phyloP scores from a whole-genome alignment of 2,888 invertebrate species.

The Pristionchus exspectatus region DNA sequence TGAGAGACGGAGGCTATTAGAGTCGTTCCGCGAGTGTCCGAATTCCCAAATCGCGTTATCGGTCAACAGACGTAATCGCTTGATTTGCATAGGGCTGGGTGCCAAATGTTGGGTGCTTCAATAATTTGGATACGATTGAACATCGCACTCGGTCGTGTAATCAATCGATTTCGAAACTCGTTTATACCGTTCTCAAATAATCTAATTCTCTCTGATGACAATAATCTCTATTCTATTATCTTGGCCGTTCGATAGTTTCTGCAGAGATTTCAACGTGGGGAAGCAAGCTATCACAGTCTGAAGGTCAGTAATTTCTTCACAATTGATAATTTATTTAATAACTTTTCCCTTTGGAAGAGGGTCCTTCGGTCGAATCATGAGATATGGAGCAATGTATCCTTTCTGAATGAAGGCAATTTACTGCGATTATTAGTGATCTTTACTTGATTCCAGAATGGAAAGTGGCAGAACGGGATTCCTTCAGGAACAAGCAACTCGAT shows the following conservation, averaged over 20 bases:
- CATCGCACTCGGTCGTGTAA: not conserved
- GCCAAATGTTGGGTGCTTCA: not conserved
- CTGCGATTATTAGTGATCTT: too few species aligned
- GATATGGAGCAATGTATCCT: not conserved
- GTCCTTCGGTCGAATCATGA: constrained; percentile 38
- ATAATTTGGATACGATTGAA: too few species aligned
- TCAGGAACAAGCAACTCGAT: not conserved
- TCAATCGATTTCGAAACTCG: constrained; percentile 21
- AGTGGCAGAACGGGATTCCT: constrained; percentile 35
- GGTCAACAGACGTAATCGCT: not conserved
- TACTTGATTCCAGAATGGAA: constrained; percentile 53
- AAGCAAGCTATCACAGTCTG: constrained; percentile 34
- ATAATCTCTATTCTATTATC: not conserved
- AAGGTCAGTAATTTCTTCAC: not conserved
- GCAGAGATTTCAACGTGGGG: constrained; percentile 5
- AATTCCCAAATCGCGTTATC: not conserved
- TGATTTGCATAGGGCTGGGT: not conserved
- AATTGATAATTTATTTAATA: too few species aligned
- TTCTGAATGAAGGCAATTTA: not conserved
- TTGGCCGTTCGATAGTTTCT: not conserved
- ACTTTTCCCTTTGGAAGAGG: constrained; percentile 30
- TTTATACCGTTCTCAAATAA: not conserved
- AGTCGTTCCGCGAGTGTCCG: not conserved
- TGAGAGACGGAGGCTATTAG: not conserved
- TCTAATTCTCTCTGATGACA: not conserved